Conservation (phyloP, 2,888 invertebrate species). For the Leptopterna dolabrata region DNA sequence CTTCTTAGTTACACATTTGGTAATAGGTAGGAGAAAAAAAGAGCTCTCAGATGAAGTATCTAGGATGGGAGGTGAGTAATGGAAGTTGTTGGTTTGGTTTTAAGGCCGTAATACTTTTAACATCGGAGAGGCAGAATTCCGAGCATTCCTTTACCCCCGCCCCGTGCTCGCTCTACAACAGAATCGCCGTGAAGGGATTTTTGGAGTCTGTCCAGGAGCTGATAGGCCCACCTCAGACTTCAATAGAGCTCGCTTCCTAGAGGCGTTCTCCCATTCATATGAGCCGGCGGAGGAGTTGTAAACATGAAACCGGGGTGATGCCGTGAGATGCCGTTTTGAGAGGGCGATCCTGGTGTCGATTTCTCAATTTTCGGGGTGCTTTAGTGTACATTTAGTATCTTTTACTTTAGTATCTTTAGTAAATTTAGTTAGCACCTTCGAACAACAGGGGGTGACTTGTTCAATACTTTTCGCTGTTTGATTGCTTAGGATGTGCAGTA, state of each 20-base stretch:
- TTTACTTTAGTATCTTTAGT: no score
- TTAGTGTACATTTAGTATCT: no score
- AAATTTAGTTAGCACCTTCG: no score
- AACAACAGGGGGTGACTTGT: no score
- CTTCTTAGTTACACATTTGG: neutral
- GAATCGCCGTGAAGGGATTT: neutral
- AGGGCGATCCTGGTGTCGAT: neutral
- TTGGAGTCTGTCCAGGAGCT: constrained; percentile 7
- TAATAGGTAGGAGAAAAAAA: neutral
- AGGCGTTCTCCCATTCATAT: constrained; percentile 20
- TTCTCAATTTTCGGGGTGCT: neutral
- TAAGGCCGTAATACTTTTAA: constrained; percentile 5
- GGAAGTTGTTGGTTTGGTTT: neutral
- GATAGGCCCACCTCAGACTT: constrained; percentile 13
- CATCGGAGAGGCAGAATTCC: constrained; percentile 8
- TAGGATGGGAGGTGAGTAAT: neutral
- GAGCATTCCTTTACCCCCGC: neutral
- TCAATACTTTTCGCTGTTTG: no score
- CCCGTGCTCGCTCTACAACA: neutral
- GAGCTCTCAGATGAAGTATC: neutral
- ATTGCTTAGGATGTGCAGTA: no score
- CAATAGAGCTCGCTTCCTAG: neutral
- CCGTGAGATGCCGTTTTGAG: neutral
- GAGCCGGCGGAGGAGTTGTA: neutral
- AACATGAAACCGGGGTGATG: neutral